Conservation (phyloP, 2,113 vertebrate species). For the Python bivittatus region DNA sequence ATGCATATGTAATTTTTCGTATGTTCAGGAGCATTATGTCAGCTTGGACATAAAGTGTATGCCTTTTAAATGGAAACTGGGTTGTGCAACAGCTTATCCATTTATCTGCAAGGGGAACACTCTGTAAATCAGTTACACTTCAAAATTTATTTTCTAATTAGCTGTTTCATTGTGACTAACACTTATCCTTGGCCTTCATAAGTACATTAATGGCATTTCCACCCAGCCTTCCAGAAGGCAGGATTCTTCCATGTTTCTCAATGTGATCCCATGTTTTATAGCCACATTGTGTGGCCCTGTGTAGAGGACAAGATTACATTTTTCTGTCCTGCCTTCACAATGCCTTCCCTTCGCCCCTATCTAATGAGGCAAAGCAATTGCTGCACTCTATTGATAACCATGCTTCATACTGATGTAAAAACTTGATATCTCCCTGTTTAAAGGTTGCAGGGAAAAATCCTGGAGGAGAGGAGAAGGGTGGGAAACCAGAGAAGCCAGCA, state of each 20-base stretch:
- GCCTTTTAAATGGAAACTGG: neutral
- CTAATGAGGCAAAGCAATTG: neutral
- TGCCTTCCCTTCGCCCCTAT: neutral
- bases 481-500: neutral
- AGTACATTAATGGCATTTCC: neutral
- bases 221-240: neutral
- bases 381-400: neutral
- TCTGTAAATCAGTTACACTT: neutral
- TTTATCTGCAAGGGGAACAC: neutral
- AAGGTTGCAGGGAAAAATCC: neutral
- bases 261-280: neutral
- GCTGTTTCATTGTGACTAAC: neutral
- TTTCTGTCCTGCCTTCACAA: neutral
- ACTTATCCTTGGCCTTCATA: neutral
- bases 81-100: neutral
- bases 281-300: neutral
- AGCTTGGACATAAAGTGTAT: neutral
- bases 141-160: slow-evolving; percentile 5
- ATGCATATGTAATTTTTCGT: neutral
- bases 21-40: neutral
- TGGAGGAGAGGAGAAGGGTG: neutral
- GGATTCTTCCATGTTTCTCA: neutral
- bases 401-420: neutral
- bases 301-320: neutral
- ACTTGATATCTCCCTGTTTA: neutral